These are phyloP conservation scores for Dicerorhinus sumatrensis DNA, from an alignment of 2,113 vertebrate species.

Conservation along the genomic window DNA sequence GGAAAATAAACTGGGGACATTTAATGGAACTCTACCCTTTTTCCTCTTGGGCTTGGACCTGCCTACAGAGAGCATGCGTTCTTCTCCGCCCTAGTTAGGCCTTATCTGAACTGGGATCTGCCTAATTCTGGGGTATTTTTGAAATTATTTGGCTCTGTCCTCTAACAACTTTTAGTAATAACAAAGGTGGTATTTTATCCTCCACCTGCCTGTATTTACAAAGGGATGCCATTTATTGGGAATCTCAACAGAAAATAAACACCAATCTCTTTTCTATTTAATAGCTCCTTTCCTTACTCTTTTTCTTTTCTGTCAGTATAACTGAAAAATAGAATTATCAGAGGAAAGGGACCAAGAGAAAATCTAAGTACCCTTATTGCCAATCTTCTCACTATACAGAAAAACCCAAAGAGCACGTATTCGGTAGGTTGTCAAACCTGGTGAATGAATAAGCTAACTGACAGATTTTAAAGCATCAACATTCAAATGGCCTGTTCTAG, in stretches of 20 bases:
- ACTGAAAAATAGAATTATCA: background rate
- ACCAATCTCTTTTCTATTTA: conserved; percentile 42
- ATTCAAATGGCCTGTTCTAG: background rate
- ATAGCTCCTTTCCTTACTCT: background rate
- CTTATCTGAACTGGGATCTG: background rate
- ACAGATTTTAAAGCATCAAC: background rate
- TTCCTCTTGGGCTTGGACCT: background rate
- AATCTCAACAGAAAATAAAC: conserved; percentile 10
- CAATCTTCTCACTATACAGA: background rate
- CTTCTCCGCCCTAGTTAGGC: background rate
- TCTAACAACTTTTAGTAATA: background rate
- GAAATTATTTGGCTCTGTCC: background rate
- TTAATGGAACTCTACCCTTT: background rate
- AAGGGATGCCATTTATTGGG: background rate
- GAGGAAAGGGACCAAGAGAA: conserved; percentile 19
- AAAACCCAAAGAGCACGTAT: background rate
- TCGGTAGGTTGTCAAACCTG: background rate
- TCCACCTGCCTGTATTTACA: background rate
- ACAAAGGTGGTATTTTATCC: background rate
- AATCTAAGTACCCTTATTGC: background rate
- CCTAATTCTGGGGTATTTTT: conserved; percentile 27
- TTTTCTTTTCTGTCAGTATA: background rate
- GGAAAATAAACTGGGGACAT: background rate
- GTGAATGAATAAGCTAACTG: background rate
- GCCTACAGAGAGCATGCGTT: background rate